Conservation (phyloP, 1,140 invertebrate genomes). For the Rhyacophila brunnea region DNA sequence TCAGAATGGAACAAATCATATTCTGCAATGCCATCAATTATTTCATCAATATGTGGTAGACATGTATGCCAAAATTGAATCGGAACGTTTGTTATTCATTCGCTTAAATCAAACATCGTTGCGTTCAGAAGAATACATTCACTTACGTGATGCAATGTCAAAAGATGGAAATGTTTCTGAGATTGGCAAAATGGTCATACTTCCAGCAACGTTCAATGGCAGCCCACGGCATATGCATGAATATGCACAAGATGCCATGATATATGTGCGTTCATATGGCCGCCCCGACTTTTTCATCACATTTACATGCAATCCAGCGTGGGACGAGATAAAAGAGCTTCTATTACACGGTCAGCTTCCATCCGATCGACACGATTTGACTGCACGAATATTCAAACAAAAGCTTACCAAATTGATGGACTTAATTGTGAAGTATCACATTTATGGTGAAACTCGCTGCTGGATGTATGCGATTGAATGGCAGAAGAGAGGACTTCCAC, state of each 20-base stretch:
- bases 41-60: conserved; percentile 45
- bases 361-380: conserved; percentile 39
- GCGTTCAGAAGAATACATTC: conserved; percentile 42
- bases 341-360: conserved; percentile 37
- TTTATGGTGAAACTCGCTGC: too few relatives aligned
- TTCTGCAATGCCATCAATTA: conserved; percentile 33
- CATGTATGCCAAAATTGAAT: conserved; percentile 45
- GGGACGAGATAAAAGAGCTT: conserved; percentile 39
- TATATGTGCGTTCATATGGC: conserved; percentile 44
- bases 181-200: conserved; percentile 37
- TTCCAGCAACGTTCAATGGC: conserved; percentile 41
- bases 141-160: conserved; percentile 38
- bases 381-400: conserved; percentile 46
- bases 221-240: conserved; percentile 47
- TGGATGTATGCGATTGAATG: too few relatives aligned
- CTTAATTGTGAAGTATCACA: conserved; percentile 40
- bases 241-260: conserved; percentile 45
- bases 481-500: too few relatives aligned
- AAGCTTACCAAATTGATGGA: conserved; percentile 48
- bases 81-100: conserved; percentile 40
- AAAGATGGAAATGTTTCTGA: conserved; percentile 35
- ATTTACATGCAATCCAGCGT: conserved; percentile 53
- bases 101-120: conserved; percentile 42
- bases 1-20: conserved; percentile 31
- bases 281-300: conserved; percentile 49